A percentile compares a stretch with the other conserved stretches of the same genome.
phyloP scores from a whole-genome alignment of 2,888 invertebrate species.

The Cinara cedri region DNA sequence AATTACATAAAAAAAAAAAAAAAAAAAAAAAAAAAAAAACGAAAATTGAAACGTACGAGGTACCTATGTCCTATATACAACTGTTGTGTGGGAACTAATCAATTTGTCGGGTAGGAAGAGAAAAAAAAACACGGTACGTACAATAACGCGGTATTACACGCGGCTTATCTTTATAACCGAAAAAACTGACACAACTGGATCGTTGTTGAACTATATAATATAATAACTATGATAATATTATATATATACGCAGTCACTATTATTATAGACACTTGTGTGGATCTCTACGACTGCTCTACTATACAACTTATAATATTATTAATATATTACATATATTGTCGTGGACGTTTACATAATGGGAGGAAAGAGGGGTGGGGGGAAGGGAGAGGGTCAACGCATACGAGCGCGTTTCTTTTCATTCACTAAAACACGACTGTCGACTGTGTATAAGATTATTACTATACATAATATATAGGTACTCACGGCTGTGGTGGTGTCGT shows the following conservation, averaged over 20 bases:
- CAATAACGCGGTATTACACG: background rate
- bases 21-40: no score
- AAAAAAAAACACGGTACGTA: background rate
- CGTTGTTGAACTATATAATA: background rate
- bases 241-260: background rate
- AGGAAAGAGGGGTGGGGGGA: background rate
- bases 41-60: background rate
- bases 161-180: background rate
- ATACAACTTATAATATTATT: no score
- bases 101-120: background rate
- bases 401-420: conserved; percentile 30
- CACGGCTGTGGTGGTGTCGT: no score
- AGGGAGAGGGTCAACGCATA: background rate
- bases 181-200: conserved; percentile 22
- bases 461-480: no score
- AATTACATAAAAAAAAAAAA: no score
- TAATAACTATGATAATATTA: no score
- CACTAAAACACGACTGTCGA: background rate
- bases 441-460: no score
- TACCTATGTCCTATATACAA: background rate
- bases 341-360: conserved; percentile 46
- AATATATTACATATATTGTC: conserved; percentile 13
- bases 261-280: conserved; percentile 11
- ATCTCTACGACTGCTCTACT: background rate
- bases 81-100: conserved; percentile 14